Evolutionary conservation across 2,113 vertebrate genomes (phyloP).

Genomic region (Rhombomys opimus): DNA sequence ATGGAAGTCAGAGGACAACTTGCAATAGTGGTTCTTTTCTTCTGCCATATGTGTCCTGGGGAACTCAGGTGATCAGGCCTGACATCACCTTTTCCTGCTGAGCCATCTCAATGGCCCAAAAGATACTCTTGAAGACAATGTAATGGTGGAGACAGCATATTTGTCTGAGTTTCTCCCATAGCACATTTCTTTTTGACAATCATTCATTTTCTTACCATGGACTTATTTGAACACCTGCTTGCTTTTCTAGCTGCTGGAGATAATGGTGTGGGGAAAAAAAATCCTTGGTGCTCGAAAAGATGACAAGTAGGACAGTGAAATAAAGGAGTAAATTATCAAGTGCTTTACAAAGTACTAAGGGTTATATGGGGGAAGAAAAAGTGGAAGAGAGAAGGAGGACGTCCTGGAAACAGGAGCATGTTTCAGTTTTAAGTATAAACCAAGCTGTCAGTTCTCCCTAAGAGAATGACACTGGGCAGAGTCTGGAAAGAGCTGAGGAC

Average conservation of each 20-base stretch:
- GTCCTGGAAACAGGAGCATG: neutral
- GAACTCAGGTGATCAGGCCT: no score
- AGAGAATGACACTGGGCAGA: neutral
- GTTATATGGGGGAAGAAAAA: neutral
- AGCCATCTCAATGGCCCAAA: neutral
- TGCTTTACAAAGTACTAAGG: neutral
- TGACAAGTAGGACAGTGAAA: fast-evolving
- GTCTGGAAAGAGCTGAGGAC: neutral
- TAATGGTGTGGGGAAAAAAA: no score
- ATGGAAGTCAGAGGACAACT: neutral
- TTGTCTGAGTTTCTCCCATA: neutral
- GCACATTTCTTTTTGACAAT: neutral
- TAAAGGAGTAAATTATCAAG: neutral
- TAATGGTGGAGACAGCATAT: neutral
- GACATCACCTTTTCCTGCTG: neutral
- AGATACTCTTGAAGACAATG: neutral
- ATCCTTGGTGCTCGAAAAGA: neutral
- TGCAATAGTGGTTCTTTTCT: neutral
- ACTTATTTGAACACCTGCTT: neutral
- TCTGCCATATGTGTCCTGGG: neutral
- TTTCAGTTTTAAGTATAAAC: neutral
- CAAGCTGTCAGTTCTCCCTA: neutral
- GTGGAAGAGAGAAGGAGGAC: neutral
- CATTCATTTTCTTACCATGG: neutral
- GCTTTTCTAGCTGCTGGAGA: neutral